Conservation (phyloP, 2,113 vertebrate genomes). For the Lonchura striata region DNA sequence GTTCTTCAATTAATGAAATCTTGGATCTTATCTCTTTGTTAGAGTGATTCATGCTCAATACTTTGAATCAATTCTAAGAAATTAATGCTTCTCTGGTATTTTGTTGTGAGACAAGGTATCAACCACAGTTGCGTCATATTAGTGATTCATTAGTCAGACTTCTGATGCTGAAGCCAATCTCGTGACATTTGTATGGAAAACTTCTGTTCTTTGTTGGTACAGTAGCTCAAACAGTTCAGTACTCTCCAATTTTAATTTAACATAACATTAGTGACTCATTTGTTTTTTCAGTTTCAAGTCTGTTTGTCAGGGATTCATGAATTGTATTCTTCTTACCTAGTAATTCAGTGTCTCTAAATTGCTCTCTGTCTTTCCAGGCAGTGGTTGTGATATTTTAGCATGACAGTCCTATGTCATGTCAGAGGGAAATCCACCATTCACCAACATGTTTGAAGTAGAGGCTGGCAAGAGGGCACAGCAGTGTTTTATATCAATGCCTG, state of each 20-base stretch:
- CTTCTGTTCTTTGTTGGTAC: conserved; percentile 17
- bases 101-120: conserved; percentile 33
- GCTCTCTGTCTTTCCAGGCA: neutral
- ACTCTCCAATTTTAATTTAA: conserved; percentile 7
- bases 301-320: neutral
- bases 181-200: conserved; percentile 3
- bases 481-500: neutral
- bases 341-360: neutral
- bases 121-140: conserved; percentile 4
- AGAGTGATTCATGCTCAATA: conserved; percentile 27
- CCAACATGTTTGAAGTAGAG: rapidly evolving
- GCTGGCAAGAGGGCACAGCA: neutral
- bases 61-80: conserved; percentile 39
- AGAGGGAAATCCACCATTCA: neutral
- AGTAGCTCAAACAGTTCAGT: conserved; percentile 33
- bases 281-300: conserved; percentile 1
- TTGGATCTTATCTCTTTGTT: neutral
- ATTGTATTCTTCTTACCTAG: neutral
- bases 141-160: conserved; percentile 47
- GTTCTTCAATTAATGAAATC: neutral
- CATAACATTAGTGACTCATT: conserved; percentile 15
- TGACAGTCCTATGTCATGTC: neutral
- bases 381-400: neutral
- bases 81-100: neutral
- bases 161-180: conserved; percentile 45